phyloP scores from a whole-genome alignment of 2,113 vertebrate genomes.

The Probosciger aterrimus region DNA sequence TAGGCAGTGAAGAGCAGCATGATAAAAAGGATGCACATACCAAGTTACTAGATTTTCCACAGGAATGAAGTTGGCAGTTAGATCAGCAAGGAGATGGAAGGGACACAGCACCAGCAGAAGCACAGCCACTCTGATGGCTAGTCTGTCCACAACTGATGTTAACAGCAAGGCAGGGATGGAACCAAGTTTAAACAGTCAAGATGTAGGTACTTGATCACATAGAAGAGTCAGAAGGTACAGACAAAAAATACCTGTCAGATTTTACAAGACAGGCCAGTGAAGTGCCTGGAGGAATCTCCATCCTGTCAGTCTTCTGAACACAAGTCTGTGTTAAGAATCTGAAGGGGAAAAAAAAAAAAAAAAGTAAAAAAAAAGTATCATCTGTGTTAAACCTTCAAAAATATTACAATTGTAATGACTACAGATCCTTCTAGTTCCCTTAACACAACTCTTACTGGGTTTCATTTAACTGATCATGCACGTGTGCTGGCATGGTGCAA shows the following conservation, averaged over 20 bases:
- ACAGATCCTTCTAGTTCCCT: neutral
- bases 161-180: neutral
- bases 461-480: neutral
- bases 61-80: neutral
- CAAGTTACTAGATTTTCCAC: neutral
- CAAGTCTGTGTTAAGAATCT: neutral
- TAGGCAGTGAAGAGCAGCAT: neutral
- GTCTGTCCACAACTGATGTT: neutral
- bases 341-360: neutral
- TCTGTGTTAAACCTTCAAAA: neutral
- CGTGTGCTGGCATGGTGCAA: neutral
- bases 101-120: neutral
- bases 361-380: neutral
- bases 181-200: neutral
- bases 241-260: neutral
- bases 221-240: neutral
- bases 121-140: neutral
- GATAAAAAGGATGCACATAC: neutral
- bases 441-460: neutral
- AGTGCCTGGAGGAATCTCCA: neutral
- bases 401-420: neutral
- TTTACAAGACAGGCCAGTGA: neutral
- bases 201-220: neutral
- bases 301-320: neutral
- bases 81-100: neutral